A percentile compares a stretch with the other conserved stretches of the same genome.
Evolutionary conservation across 2,888 invertebrate species (phyloP).

Genomic region (Chloromyia formosa): DNA sequence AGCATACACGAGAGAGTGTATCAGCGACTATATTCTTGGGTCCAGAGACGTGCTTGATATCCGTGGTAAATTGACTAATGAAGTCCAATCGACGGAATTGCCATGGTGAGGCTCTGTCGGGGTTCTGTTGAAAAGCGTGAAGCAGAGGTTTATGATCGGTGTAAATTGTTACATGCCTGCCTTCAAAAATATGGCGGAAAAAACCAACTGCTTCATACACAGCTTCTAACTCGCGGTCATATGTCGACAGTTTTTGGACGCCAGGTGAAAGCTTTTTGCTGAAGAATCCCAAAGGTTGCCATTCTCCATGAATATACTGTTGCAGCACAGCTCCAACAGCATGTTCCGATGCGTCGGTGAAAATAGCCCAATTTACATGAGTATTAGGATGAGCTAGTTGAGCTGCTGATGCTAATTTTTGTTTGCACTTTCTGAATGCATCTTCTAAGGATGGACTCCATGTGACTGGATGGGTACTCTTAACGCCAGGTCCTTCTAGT

Average conservation of each 20-base stretch:
- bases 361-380: slow-evolving; percentile 46
- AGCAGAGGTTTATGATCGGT: slow-evolving; percentile 41
- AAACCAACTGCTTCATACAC: slow-evolving; percentile 55
- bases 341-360: slow-evolving; percentile 55
- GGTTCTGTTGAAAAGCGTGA: slow-evolving; percentile 53
- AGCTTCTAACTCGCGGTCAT: slow-evolving; percentile 59
- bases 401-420: slow-evolving; percentile 44
- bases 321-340: slow-evolving; percentile 58
- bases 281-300: slow-evolving; percentile 59
- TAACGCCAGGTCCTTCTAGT: too few relatives aligned
- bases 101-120: slow-evolving; percentile 55
- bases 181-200: slow-evolving; percentile 49
- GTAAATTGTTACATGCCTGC: slow-evolving; percentile 12
- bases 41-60: slow-evolving; percentile 5
- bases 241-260: slow-evolving; percentile 55
- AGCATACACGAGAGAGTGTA: slow-evolving; percentile 52
- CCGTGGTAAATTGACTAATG: slow-evolving; percentile 46
- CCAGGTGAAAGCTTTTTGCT: slow-evolving; percentile 55
- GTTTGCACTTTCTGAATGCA: slow-evolving; percentile 2
- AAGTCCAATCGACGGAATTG: slow-evolving; percentile 56
- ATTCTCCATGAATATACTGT: slow-evolving; percentile 54
- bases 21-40: slow-evolving; percentile 49
- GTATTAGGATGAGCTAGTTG: slow-evolving; percentile 56
- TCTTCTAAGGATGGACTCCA: too few relatives aligned
- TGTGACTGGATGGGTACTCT: too few relatives aligned